Percentiles rank a stretch among this genome's conserved stretches.
These are phyloP conservation scores for Betta splendens DNA, from an alignment of 2,797 vertebrate species.

Conservation along the genomic window DNA sequence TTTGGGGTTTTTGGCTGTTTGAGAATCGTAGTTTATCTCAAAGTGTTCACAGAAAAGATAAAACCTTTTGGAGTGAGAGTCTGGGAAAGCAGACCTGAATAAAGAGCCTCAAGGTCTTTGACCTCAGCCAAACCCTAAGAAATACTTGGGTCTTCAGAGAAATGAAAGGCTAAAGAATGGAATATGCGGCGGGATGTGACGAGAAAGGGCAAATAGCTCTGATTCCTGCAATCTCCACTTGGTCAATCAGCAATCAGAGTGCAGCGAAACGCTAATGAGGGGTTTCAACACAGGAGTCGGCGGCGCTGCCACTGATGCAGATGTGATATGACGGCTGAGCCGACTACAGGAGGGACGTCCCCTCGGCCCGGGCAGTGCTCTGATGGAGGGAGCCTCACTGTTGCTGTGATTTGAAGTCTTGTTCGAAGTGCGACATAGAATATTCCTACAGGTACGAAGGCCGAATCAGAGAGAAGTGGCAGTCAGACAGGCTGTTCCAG, in stretches of 20 bases:
- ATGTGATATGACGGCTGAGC: slow-evolving; percentile 70
- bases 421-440: slow-evolving; percentile 43
- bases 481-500: slow-evolving; percentile 28
- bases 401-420: slow-evolving; percentile 41
- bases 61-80: slow-evolving; percentile 9
- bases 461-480: slow-evolving; percentile 23
- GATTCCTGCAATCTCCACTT: slow-evolving; percentile 61
- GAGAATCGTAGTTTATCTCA: slow-evolving; percentile 12
- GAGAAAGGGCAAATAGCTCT: slow-evolving; percentile 59
- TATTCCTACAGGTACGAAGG: slow-evolving; percentile 25
- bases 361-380: slow-evolving; percentile 24
- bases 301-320: slow-evolving; percentile 56
- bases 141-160: slow-evolving; percentile 40
- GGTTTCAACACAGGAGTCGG: slow-evolving; percentile 54
- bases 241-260: slow-evolving; percentile 76
- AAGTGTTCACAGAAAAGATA: slow-evolving; percentile 23
- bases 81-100: slow-evolving; percentile 23
- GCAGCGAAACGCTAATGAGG: slow-evolving; percentile 70
- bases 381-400: slow-evolving; percentile 17
- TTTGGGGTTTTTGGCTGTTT: slow-evolving; percentile 6
- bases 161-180: slow-evolving; percentile 37
- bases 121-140: slow-evolving; percentile 34
- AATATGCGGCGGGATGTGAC: slow-evolving; percentile 52
- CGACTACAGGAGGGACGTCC: slow-evolving; percentile 39
- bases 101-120: slow-evolving; percentile 26